Base-by-base conservation (phyloP, 2,888 invertebrate genomes). In the Sinhomidia bicolor region DNA sequence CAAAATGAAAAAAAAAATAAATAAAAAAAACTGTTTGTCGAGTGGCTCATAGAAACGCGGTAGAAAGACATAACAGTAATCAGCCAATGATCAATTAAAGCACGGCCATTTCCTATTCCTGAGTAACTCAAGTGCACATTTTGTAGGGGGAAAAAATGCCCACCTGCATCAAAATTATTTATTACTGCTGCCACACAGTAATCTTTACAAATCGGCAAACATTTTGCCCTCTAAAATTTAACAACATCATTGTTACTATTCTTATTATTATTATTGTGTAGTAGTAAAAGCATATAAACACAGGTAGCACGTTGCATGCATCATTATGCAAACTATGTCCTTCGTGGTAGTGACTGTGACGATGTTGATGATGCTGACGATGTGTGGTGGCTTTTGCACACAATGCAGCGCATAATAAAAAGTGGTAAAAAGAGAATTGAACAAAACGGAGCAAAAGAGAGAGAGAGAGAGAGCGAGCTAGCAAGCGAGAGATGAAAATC, bases 81-180 rank as follows among this genome's bases (percentile, higher is more conserved):
- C 17, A 36, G 57, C 60, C 32, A 12, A 32, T 57, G 54, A 2
- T 20, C 60, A 83, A 74, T 74, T 83, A 74, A 44, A 41, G n/a
- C n/a, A n/a, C 9, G 20, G 51, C 23, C n/a, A 17, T 26, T 83
- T 68, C 23, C 54, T 54, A 32, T 82, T 44, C 41, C 14, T 83
- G 60, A 26, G 20, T 9, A 6, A 23, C 9, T 23, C 4, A 23
- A 23, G 57, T 57, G 20, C 17, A n/a, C 10, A 3, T 10, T 20
- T 57, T 9, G 4, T 7, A 57, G 23, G 57, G 17, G 23, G 57
- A 23, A 23, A 6, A 23, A 57, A 17, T 71, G 74, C 74, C 57
- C 83, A 74, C 83, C 83, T 83, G 83, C 41, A 60, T 36, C 41
- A 36, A 17, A 74, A 83, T 54, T 83, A 83, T 83, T 81, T 81